These are phyloP conservation scores for Pedetes capensis DNA, from an alignment of 2,113 vertebrate species.

Conservation along the genomic window DNA sequence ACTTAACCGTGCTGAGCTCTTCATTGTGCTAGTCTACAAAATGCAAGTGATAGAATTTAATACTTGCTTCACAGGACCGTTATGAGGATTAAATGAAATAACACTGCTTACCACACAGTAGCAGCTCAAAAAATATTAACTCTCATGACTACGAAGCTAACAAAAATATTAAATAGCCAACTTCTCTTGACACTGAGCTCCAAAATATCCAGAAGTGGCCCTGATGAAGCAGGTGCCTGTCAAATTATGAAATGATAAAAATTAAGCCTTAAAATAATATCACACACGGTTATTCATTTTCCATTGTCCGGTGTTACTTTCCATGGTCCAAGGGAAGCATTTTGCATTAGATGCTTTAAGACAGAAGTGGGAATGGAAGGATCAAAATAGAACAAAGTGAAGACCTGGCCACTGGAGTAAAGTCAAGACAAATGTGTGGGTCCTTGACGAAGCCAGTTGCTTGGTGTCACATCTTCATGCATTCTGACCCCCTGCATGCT, in stretches of 20 bases:
- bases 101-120: neutral
- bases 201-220: neutral
- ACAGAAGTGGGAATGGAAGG: neutral
- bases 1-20: neutral
- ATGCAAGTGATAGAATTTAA: accelerated
- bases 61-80: neutral
- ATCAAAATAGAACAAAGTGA: neutral
- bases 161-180: neutral
- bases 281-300: neutral
- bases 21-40: neutral
- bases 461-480: neutral
- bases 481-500: neutral
- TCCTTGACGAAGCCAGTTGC: neutral
- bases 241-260: neutral
- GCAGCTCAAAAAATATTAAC: neutral
- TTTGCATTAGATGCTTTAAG: neutral
- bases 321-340: neutral
- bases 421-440: accelerated
- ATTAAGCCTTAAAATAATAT: neutral
- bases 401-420: neutral
- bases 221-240: neutral
- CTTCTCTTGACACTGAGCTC: neutral
- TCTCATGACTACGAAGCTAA: neutral
- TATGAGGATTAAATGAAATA: neutral
- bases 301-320: neutral